A percentile compares a stretch with the other conserved stretches of the same genome.
These are phyloP conservation scores for Calcarius ornatus DNA, from an alignment of 2,113 vertebrate genomes.

Conservation along the genomic window DNA sequence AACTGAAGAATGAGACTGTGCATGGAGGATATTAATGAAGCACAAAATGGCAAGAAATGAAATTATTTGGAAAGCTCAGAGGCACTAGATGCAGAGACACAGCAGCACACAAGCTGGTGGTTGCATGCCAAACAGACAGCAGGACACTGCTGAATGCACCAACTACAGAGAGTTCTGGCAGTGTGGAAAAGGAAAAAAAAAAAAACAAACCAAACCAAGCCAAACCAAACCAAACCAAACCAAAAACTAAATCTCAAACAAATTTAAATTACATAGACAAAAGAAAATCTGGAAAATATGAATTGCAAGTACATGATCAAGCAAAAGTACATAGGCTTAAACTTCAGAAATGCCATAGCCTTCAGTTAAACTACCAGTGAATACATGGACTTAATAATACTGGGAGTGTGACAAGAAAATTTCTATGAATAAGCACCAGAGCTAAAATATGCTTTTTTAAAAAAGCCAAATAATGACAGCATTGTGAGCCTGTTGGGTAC, in stretches of 20 bases:
- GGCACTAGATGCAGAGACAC: neutral
- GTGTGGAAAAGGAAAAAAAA: neutral
- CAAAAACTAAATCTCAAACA: neutral
- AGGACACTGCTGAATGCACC: neutral
- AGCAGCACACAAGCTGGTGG: neutral
- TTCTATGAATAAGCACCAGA: neutral
- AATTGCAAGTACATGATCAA: neutral
- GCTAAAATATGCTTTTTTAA: too few relatives aligned
- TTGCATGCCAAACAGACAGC: neutral
- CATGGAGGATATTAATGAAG: neutral
- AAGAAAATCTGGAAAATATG: neutral
- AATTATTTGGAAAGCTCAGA: neutral
- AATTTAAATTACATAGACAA: neutral
- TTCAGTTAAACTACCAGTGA: neutral
- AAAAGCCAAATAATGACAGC: neutral
- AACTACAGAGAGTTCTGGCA: neutral
- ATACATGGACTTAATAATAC: neutral
- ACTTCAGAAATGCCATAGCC: neutral
- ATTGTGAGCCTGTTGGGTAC: neutral
- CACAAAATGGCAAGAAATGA: neutral
- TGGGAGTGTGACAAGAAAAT: neutral
- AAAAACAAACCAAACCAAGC: neutral
- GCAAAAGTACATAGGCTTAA: neutral
- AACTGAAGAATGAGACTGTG: neutral
- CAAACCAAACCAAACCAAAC: neutral